These are phyloP conservation scores for Phrynocephalus versicolor DNA, from an alignment of 2,113 vertebrate genomes.

Conservation along the genomic window DNA sequence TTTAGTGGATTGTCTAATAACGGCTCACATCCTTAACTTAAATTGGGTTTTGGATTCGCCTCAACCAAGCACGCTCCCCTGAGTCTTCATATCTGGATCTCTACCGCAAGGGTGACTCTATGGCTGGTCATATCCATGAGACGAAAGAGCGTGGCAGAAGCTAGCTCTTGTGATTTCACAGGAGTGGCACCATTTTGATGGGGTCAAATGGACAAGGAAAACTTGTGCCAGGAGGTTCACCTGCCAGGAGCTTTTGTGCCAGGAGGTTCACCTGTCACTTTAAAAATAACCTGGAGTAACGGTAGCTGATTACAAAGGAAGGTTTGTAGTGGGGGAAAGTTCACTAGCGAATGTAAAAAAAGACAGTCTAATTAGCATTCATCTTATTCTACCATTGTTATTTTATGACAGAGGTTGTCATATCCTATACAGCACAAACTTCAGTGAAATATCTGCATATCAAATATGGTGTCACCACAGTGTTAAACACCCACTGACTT, in stretches of 20 bases:
- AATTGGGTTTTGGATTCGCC: background rate
- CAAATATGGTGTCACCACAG: too few species aligned
- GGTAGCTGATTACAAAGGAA: too few species aligned
- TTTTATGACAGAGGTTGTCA: too few species aligned
- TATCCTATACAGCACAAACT: too few species aligned
- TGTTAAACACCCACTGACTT: too few species aligned
- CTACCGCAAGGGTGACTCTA: background rate
- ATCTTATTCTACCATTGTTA: too few species aligned
- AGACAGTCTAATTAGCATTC: too few species aligned
- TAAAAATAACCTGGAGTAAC: too few species aligned
- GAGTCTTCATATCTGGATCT: background rate
- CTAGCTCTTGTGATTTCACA: background rate
- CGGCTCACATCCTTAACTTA: background rate
- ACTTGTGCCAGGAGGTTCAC: too few species aligned
- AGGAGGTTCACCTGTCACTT: background rate
- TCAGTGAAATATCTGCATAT: too few species aligned
- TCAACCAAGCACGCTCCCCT: background rate
- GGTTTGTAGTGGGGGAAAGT: too few species aligned
- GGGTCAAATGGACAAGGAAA: background rate
- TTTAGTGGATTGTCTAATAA: background rate
- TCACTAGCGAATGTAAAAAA: too few species aligned
- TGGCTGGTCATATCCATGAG: background rate
- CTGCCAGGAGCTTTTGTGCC: background rate
- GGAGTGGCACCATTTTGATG: background rate
- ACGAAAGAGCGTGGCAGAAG: background rate